Evolutionary conservation across 2,888 invertebrate species (phyloP).

Genomic region (Xestia sexstrigata): DNA sequence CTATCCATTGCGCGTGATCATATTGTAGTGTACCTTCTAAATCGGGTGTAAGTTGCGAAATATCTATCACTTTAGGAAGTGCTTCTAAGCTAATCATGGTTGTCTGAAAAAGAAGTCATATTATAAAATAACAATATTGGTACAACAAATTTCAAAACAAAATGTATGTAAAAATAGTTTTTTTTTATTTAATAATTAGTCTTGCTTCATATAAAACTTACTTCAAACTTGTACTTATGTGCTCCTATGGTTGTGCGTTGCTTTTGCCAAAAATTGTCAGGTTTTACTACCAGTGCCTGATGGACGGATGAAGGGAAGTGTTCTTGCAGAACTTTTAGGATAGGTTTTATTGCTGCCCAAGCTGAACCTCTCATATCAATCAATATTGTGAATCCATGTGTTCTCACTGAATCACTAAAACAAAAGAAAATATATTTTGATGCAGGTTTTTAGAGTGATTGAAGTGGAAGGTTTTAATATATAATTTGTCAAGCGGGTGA

Average conservation of each 20-base stretch:
- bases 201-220: constrained; percentile 76
- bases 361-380: constrained; percentile 99
- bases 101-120: constrained; percentile 91
- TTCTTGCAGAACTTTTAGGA: constrained; percentile 99
- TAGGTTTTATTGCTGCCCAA: constrained; percentile 99
- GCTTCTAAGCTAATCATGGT: constrained; percentile 99
- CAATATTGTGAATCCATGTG: constrained; percentile 98
- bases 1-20: constrained; percentile 99
- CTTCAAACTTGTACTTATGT: constrained; percentile 99
- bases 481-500: too few relatives aligned
- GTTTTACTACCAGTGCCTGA: constrained; percentile 99
- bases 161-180: not conserved
- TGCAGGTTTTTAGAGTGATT: too few relatives aligned
- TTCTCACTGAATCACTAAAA: constrained; percentile 95
- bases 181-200: not conserved
- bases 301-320: constrained; percentile 98
- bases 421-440: constrained; percentile 47
- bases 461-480: too few relatives aligned
- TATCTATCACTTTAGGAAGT: constrained; percentile 97
- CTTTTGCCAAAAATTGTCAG: constrained; percentile 99
- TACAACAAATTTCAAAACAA: not conserved
- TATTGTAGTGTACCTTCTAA: constrained; percentile 98
- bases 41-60: constrained; percentile 97
- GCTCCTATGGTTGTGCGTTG: constrained; percentile 99
- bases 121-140: constrained; percentile 4